Percentiles rank a stretch among this genome's conserved stretches.
phyloP scores from a whole-genome alignment of 2,797 vertebrate species.

The Lithobates pipiens region DNA sequence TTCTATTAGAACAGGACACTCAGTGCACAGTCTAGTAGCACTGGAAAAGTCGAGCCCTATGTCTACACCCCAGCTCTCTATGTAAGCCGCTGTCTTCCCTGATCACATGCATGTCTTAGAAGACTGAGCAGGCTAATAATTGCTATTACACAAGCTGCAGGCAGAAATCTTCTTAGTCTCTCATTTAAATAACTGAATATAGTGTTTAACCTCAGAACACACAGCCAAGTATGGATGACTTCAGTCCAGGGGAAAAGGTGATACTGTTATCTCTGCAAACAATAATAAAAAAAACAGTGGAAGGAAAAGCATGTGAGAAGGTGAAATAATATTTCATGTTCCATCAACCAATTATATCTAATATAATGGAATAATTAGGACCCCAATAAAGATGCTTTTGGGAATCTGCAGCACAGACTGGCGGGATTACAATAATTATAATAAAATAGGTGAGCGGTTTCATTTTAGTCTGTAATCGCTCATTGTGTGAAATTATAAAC shows the following conservation, averaged over 20 bases:
- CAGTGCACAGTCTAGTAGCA: not conserved
- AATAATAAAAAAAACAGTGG: not conserved
- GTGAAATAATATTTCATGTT: not conserved
- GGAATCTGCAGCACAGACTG: not conserved
- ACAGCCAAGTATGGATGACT: not conserved
- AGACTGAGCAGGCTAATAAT: constrained; percentile 2
- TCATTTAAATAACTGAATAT: constrained; percentile 18
- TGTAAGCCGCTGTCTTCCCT: not conserved
- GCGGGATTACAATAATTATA: constrained; percentile 1
- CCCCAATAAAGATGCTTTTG: not conserved
- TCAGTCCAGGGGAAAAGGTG: not conserved
- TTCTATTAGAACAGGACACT: too few species aligned
- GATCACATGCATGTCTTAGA: not conserved
- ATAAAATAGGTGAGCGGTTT: not conserved
- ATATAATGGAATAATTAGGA: not conserved
- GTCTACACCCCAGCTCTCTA: not conserved
- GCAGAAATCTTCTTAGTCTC: constrained; percentile 3
- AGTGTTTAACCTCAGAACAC: not conserved
- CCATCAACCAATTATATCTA: not conserved
- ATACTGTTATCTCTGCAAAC: not conserved
- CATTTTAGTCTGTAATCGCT: not conserved
- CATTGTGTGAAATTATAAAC: not conserved
- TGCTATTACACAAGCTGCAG: not conserved
- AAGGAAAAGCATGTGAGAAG: not conserved
- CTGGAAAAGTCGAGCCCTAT: not conserved